Evolutionary conservation across 1,140 invertebrate genomes (phyloP).

Genomic region (Myzus persicae): DNA sequence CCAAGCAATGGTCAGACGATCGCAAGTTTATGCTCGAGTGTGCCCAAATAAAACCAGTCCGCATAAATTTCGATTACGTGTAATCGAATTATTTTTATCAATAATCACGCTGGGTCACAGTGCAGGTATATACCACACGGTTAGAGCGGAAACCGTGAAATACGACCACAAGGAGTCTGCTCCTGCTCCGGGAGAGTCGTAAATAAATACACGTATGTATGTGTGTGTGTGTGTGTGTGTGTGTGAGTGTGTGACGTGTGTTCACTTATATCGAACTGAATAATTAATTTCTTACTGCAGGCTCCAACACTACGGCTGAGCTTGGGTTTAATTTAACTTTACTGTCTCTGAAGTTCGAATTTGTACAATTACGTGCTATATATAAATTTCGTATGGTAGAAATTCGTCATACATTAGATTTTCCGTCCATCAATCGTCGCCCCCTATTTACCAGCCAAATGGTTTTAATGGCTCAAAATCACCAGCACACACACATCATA

Average conservation of each 20-base stretch:
- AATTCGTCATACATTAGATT: background rate
- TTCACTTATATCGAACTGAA: conserved; percentile 8
- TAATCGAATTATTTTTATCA: conserved; percentile 13
- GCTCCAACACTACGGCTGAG: background rate
- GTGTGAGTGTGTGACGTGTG: background rate
- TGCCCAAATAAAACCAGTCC: background rate
- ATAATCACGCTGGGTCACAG: background rate
- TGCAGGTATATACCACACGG: background rate
- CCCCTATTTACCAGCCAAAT: background rate
- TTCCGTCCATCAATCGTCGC: background rate
- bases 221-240: no score
- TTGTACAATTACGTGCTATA: background rate
- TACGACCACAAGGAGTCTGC: background rate
- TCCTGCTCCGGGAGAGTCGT: background rate
- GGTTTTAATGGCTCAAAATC: background rate
- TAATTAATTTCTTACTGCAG: conserved; percentile 19
- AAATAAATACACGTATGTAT: background rate
- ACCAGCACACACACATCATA: no score
- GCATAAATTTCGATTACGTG: background rate
- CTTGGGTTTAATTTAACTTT: background rate
- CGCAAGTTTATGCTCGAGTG: background rate
- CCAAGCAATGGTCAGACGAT: background rate
- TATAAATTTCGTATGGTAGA: no score
- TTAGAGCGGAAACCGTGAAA: background rate
- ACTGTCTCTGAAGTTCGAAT: background rate